phyloP scores from a whole-genome alignment of 2,797 vertebrate genomes.

The Mormyrus hasselquistii region DNA sequence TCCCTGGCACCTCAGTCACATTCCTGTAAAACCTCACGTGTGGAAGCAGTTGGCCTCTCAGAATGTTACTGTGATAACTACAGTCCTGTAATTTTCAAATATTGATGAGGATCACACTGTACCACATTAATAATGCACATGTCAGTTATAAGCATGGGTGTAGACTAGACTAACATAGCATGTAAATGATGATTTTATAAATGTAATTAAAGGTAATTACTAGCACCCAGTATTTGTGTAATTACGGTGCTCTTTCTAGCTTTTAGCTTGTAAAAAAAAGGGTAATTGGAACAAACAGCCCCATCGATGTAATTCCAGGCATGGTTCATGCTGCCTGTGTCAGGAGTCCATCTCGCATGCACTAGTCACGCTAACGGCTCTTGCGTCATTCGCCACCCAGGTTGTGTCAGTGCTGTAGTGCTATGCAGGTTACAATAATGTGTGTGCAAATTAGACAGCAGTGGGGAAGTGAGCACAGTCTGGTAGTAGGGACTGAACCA shows the following conservation, averaged over 20 bases:
- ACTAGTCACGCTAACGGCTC: not conserved
- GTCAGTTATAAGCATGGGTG: not conserved
- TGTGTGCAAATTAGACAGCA: not conserved
- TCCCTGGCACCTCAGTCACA: not conserved
- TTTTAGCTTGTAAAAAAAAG: not conserved
- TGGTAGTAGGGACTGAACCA: not conserved
- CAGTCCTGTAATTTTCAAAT: not conserved
- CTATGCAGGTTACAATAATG: not conserved
- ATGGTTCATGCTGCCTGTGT: not conserved
- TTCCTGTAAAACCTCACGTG: not conserved
- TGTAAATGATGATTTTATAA: slow-evolving; percentile 4
- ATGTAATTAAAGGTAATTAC: not conserved
- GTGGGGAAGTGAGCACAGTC: not conserved
- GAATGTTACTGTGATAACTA: not conserved
- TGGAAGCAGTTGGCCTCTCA: not conserved
- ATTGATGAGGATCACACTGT: not conserved
- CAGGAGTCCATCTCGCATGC: not conserved
- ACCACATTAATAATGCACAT: not conserved
- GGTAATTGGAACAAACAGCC: not conserved
- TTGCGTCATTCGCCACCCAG: not conserved
- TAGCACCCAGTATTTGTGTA: not conserved
- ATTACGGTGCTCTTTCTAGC: not conserved
- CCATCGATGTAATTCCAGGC: not conserved
- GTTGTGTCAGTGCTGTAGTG: not conserved
- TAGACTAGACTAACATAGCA: not conserved